phyloP scores from a whole-genome alignment of 2,888 invertebrate species.

The Labia minor region DNA sequence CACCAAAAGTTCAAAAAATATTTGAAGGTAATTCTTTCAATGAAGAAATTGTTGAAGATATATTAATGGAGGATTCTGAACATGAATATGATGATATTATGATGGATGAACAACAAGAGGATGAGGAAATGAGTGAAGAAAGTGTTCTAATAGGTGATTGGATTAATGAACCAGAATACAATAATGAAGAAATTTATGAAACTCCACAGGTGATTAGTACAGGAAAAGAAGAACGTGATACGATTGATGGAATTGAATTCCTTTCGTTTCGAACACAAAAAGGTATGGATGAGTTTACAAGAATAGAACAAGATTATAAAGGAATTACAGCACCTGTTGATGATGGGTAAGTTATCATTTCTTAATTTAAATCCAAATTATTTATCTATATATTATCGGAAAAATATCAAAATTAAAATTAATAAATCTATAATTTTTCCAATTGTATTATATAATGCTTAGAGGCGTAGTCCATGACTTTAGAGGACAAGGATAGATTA shows the following conservation, averaged over 20 bases:
- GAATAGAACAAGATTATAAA: slow-evolving; percentile 19
- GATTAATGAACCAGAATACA: neutral
- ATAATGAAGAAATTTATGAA: slow-evolving; percentile 18
- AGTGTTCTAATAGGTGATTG: neutral
- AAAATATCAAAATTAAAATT: too few relatives aligned
- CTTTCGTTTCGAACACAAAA: slow-evolving; percentile 25
- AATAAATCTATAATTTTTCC: too few relatives aligned
- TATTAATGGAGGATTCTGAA: neutral
- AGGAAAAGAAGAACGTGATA: slow-evolving; percentile 24
- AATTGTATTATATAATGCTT: too few relatives aligned
- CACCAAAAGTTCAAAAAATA: neutral
- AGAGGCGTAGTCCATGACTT: too few relatives aligned
- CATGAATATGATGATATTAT: neutral
- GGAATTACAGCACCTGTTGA: neutral
- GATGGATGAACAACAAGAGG: neutral
- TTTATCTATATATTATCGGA: too few relatives aligned
- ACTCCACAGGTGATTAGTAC: slow-evolving; percentile 21
- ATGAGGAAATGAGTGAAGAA: neutral
- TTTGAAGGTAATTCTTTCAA: too few relatives aligned
- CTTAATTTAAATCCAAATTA: slow-evolving; percentile 13
- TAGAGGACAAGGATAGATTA: too few relatives aligned
- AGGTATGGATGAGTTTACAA: slow-evolving; percentile 26
- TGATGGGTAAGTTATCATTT: neutral
- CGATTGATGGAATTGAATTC: slow-evolving; percentile 26
- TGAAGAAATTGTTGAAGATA: neutral